Percentiles rank a stretch among this genome's conserved stretches.
These are phyloP conservation scores for Zosterops hypoxanthus DNA, from an alignment of 2,113 vertebrate species.

Conservation along the genomic window DNA sequence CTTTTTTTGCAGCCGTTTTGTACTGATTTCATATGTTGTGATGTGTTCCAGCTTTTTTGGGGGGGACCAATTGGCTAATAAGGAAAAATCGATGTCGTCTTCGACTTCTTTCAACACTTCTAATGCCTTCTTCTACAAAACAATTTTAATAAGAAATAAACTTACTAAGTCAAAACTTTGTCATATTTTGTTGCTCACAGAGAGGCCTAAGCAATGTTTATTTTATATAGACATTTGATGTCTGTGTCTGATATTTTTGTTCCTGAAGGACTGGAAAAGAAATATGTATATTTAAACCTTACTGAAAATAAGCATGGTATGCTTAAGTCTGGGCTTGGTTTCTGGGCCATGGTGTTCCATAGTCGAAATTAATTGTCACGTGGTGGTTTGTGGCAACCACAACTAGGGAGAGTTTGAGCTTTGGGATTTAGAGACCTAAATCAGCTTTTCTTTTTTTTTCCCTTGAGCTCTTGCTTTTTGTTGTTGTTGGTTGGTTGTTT, in stretches of 20 bases:
- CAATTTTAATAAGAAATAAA: not conserved
- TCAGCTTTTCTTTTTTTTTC: slow-evolving; percentile 16
- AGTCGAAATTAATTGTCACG: not conserved
- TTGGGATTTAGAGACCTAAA: slow-evolving; percentile 46
- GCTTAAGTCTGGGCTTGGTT: not conserved
- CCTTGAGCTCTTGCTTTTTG: not conserved
- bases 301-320: not conserved
- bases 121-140: not conserved
- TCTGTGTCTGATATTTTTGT: not conserved
- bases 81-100: not conserved
- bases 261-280: not conserved
- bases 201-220: not conserved
- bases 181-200: not conserved
- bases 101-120: not conserved
- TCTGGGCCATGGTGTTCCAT: not conserved
- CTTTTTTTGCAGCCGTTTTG: not conserved
- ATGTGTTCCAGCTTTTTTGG: not conserved
- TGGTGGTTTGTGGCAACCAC: not conserved
- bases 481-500: not conserved
- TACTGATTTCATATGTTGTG: not conserved
- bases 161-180: not conserved
- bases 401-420: not conserved
- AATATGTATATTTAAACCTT: not conserved
- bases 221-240: not conserved
- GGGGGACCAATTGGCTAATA: not conserved